These are phyloP conservation scores for Australoheros scitulus DNA, from an alignment of 2,113 vertebrate species.

Conservation along the genomic window DNA sequence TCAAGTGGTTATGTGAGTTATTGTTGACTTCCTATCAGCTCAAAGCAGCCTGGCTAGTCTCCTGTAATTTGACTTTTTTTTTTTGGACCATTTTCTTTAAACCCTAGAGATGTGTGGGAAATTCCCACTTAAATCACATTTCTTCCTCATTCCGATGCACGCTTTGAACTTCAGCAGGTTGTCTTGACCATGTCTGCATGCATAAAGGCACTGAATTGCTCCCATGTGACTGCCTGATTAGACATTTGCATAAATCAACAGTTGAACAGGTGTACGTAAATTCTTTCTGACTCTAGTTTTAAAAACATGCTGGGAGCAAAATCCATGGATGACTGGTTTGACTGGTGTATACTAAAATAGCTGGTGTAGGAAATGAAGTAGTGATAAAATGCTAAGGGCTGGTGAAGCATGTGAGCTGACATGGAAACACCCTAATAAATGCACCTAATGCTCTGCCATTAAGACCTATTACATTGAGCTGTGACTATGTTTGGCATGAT, in stretches of 20 bases:
- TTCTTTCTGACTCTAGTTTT: neutral
- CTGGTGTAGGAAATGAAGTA: neutral
- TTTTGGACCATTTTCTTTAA: neutral
- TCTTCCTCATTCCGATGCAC: no score
- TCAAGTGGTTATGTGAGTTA: neutral
- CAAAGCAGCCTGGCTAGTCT: neutral
- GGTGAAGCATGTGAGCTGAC: slow-evolving; percentile 7
- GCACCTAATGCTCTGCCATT: slow-evolving; percentile 40
- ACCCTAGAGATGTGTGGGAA: neutral
- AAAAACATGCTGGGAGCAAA: neutral
- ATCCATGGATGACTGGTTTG: neutral
- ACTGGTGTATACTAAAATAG: neutral
- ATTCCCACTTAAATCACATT: neutral
- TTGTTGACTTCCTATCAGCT: neutral
- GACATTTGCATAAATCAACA: neutral
- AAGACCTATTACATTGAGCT: slow-evolving; percentile 26
- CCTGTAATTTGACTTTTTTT: neutral
- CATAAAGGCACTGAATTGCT: no score
- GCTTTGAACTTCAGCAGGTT: no score
- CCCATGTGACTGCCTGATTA: neutral
- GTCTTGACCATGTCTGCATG: no score
- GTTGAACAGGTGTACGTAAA: neutral
- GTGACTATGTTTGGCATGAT: slow-evolving; percentile 31
- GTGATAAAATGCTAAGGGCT: slow-evolving; percentile 12
- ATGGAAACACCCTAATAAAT: slow-evolving; percentile 30